Evolutionary conservation across 2,797 vertebrate species (phyloP), one percentile per base, ranked within the genome.

Genomic region (Rhodeus uyekii): DNA sequence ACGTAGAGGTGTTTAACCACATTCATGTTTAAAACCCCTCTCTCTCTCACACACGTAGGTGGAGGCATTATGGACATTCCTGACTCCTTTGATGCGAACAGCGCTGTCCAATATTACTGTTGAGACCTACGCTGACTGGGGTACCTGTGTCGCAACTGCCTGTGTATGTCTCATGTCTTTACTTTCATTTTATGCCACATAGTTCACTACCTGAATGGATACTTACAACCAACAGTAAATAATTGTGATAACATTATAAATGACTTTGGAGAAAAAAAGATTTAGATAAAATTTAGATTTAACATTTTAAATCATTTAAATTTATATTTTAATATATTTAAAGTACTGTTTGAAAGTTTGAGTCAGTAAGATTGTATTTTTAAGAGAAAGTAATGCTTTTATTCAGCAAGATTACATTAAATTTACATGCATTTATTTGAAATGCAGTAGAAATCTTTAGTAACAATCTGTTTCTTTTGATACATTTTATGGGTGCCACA

Each of bases 91-190:
- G 90, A 96, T 99, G 89, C 94, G 95, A 90, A 98, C 92, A 6
- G 97, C 97, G 6, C 91, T 99, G 60, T 95, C 94, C 87, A 98
- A 96, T 92, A 97, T 99, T 84, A 99, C 97, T 1, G 95, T 99
- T 86, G 98, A 99, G 87, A 99, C 96, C 0, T 99, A 96, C 72
- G 96, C 94, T 1, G 98, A 99, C 85, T 99, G 98, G 98, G 98
- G 98, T 83, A 98, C 97, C 0, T 98, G 97, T 88, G 92, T 94
- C 63, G 93, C 93, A 8, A 94, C 93, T 2, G 93, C 93, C 75
- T 94, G 93, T 78, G 98, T 99, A 92, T 95, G 14, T 71, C 5
- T n/a, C 38, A 18, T 4, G n/a, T 19, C 1, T 19, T 19, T n/a
- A 24, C 19, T 50, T 32, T 13, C 29, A 76, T 8, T 29, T 18